These are phyloP conservation scores for Hemicordylus capensis DNA, from an alignment of 2,113 vertebrate species.

Conservation along the genomic window DNA sequence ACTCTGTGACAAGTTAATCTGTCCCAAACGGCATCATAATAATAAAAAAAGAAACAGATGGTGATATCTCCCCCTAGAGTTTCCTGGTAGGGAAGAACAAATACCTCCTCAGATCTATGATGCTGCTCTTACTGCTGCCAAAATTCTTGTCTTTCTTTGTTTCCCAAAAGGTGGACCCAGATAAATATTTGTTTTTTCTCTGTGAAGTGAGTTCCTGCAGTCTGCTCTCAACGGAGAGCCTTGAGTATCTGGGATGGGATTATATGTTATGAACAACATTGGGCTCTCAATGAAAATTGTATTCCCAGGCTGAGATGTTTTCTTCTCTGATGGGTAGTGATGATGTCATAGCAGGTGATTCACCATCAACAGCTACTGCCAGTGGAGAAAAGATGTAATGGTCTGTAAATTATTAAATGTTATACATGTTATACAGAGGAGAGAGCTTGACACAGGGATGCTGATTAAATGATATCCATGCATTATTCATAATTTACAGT, in stretches of 20 bases:
- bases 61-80: slow-evolving; percentile 18
- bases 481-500: no score
- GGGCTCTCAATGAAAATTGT: not conserved
- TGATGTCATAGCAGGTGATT: no score
- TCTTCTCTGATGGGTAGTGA: not conserved
- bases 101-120: slow-evolving; percentile 17
- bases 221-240: not conserved
- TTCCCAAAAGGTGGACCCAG: slow-evolving; percentile 4
- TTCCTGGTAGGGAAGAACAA: slow-evolving; percentile 5
- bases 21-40: not conserved
- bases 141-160: slow-evolving; percentile 11
- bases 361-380: no score
- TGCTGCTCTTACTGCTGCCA: not conserved
- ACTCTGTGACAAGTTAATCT: slow-evolving; percentile 21
- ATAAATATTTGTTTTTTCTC: not conserved
- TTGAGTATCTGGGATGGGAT: not conserved
- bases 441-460: not conserved
- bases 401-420: no score
- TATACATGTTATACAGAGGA: no score
- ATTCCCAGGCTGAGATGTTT: not conserved
- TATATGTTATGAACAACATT: not conserved
- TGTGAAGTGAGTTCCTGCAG: not conserved
- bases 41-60: slow-evolving; percentile 28
- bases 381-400: no score
- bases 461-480: not conserved